Evolutionary conservation across 2,113 vertebrate species (phyloP).

Genomic region (Cyanocitta stelleri): DNA sequence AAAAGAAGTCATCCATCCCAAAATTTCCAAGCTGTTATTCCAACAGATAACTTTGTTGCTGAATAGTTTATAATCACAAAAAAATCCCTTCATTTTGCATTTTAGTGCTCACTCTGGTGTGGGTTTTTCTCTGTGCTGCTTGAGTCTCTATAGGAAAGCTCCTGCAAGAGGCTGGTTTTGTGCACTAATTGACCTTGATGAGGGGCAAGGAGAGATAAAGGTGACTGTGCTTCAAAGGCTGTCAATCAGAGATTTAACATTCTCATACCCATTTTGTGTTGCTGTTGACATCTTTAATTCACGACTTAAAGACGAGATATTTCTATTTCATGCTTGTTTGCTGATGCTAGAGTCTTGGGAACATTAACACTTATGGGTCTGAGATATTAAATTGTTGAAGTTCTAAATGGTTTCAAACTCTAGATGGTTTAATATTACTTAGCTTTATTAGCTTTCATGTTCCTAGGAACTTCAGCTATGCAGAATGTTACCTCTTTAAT

Average conservation of each 20-base stretch:
- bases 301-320: background rate
- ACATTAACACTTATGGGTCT: background rate
- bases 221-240: background rate
- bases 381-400: background rate
- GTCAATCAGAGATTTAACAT: background rate
- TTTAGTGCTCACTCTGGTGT: fast-evolving
- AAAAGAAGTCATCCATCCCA: background rate
- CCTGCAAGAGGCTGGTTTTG: background rate
- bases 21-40: background rate
- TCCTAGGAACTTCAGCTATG: background rate
- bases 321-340: constrained; percentile 14
- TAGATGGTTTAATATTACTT: background rate
- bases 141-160: background rate
- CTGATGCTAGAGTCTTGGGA: background rate
- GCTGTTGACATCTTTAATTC: background rate
- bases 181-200: background rate
- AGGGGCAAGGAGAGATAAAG: background rate
- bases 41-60: background rate
- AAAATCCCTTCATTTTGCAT: fast-evolving
- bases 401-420: background rate
- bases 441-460: background rate
- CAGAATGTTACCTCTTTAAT: background rate
- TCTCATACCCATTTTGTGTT: background rate
- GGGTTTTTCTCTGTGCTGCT: background rate
- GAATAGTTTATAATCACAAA: background rate